A percentile compares a stretch with the other conserved stretches of the same genome.
Evolutionary conservation across 2,113 vertebrate genomes (phyloP).

Genomic region (Eptatretus burgeri): DNA sequence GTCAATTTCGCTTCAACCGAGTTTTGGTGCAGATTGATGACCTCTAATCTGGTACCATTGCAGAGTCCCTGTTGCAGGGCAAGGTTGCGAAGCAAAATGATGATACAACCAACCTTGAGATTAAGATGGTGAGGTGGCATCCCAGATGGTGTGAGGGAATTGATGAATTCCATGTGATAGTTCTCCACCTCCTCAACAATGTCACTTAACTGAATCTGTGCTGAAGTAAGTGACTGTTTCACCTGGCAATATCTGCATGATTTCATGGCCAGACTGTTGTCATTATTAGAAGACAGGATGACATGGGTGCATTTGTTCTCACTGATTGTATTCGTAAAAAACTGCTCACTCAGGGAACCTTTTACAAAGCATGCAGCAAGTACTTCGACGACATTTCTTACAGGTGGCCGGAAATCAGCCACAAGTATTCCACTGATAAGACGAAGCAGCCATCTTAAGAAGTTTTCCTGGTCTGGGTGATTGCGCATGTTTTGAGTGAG

Average conservation of each 20-base stretch:
- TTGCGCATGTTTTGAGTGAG: too few species aligned
- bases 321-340: not conserved
- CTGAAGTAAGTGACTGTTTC: too few species aligned
- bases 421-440: not conserved
- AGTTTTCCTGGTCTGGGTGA: too few species aligned
- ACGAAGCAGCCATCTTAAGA: too few species aligned
- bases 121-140: too few species aligned
- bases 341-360: not conserved
- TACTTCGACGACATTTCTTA: not conserved
- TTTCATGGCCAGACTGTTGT: not conserved
- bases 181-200: not conserved
- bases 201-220: not conserved
- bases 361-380: not conserved
- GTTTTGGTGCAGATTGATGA: too few species aligned
- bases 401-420: not conserved
- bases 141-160: not conserved
- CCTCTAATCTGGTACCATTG: not conserved
- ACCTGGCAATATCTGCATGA: too few species aligned
- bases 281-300: not conserved
- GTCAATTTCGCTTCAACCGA: constrained; percentile 1
- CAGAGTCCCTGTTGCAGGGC: not conserved
- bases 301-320: not conserved
- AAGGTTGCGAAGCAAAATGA: too few species aligned
- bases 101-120: too few species aligned
- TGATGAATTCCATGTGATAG: not conserved